These are phyloP conservation scores for Takifugu ocellatus DNA, from an alignment of 2,797 vertebrate species.

Conservation along the genomic window DNA sequence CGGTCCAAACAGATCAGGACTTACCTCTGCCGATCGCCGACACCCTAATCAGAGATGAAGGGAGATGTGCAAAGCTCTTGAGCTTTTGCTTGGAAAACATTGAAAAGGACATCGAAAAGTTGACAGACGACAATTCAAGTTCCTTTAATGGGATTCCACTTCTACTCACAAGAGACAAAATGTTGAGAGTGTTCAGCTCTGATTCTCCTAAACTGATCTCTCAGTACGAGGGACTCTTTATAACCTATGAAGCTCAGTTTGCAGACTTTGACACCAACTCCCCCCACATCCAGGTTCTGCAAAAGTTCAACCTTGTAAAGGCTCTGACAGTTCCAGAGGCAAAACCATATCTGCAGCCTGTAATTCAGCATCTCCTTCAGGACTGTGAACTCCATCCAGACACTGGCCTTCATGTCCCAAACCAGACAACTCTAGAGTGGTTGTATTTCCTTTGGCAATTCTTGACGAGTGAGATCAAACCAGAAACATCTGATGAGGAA, in stretches of 20 bases:
- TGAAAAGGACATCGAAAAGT: background rate
- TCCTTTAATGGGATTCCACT: slow-evolving; percentile 63
- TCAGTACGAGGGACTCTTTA: slow-evolving; percentile 48
- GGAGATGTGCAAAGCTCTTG: slow-evolving; percentile 57
- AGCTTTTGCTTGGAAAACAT: slow-evolving; percentile 54
- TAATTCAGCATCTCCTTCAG: slow-evolving; percentile 40
- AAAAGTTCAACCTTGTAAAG: slow-evolving; percentile 38
- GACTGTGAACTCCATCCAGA: slow-evolving; percentile 41
- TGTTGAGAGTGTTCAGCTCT: slow-evolving; percentile 61
- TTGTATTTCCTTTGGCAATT: slow-evolving; percentile 63
- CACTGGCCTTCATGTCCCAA: slow-evolving; percentile 43
- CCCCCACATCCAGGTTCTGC: background rate
- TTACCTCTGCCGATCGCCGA: slow-evolving; percentile 63
- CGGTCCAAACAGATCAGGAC: slow-evolving; percentile 34
- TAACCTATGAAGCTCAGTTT: slow-evolving; percentile 47
- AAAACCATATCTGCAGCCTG: slow-evolving; percentile 41
- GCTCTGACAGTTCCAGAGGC: slow-evolving; percentile 52
- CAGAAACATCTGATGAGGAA: accelerated
- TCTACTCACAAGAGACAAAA: slow-evolving; percentile 69
- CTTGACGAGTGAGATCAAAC: slow-evolving; percentile 36
- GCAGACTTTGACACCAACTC: slow-evolving; percentile 32
- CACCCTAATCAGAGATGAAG: slow-evolving; percentile 63
- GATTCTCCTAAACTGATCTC: slow-evolving; percentile 57
- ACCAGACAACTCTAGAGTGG: slow-evolving; percentile 33
- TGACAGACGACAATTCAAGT: accelerated